Evolutionary conservation across 2,797 vertebrate genomes (phyloP).

Genomic region (Malacoraja senta): DNA sequence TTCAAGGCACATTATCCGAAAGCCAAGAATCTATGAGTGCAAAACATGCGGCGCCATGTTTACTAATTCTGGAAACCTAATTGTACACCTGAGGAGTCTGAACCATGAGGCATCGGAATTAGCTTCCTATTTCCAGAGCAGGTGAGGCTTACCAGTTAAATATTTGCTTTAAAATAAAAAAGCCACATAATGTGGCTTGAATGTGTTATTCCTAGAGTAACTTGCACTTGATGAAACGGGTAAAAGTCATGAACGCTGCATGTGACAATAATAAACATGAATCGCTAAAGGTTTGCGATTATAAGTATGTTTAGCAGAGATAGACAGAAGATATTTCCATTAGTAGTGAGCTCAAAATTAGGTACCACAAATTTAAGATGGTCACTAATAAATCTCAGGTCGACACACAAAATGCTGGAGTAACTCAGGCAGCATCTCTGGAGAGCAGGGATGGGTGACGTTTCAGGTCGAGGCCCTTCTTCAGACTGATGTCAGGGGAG

Average conservation of each 20-base stretch:
- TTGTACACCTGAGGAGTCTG: conserved; percentile 99
- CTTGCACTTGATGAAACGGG: neutral
- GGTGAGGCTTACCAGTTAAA: conserved; percentile 77
- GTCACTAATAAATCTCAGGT: neutral
- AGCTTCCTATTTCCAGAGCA: conserved; percentile 99
- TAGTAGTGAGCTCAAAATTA: neutral
- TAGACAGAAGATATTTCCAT: neutral
- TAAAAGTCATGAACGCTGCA: too few species aligned
- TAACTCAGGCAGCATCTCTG: too few species aligned
- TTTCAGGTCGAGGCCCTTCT: too few species aligned
- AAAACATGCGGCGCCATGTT: conserved; percentile 99
- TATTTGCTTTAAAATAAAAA: neutral
- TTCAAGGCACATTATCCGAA: conserved; percentile 99
- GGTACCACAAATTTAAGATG: neutral
- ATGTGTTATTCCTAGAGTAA: neutral
- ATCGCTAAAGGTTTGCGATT: neutral
- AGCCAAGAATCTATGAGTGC: conserved; percentile 99
- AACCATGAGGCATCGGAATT: conserved; percentile 99
- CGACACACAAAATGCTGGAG: too few species aligned
- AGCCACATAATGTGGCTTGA: neutral
- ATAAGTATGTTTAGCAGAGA: neutral
- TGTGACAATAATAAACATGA: neutral
- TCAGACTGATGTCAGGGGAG: too few species aligned
- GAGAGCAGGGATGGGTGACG: too few species aligned
- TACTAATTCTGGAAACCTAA: conserved; percentile 99